These are phyloP conservation scores for Macrophya annulata DNA, from an alignment of 2,888 invertebrate genomes.

Conservation along the genomic window DNA sequence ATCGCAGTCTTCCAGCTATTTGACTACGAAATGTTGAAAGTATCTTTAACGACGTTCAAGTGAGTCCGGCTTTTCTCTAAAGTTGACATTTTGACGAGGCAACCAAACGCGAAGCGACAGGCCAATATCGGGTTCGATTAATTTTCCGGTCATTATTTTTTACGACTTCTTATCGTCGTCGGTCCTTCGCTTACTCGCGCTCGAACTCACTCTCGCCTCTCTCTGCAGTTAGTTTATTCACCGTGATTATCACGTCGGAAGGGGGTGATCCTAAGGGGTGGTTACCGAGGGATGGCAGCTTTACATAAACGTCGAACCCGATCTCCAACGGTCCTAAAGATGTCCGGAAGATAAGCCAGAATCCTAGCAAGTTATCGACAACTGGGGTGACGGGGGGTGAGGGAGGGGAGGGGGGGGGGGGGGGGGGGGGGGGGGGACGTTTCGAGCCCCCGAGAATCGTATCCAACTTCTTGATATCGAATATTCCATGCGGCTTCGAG, in stretches of 20 bases:
- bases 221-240: constrained; percentile 55
- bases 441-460: constrained; percentile 41
- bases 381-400: constrained; percentile 54
- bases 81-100: constrained; percentile 67
- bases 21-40: background rate
- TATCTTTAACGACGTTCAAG: constrained; percentile 13
- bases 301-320: constrained; percentile 75
- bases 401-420: constrained; percentile 28
- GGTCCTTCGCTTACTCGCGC: constrained; percentile 58
- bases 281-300: constrained; percentile 59
- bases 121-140: constrained; percentile 76
- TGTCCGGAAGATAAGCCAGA: constrained; percentile 71
- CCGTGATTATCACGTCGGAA: constrained; percentile 55
- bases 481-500: background rate
- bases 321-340: constrained; percentile 73
- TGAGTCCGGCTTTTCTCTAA: constrained; percentile 34
- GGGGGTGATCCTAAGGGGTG: constrained; percentile 23
- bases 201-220: constrained; percentile 39
- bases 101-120: constrained; percentile 73
- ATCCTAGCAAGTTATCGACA: constrained; percentile 57
- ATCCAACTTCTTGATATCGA: constrained; percentile 27
- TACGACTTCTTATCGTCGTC: constrained; percentile 75
- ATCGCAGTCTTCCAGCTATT: constrained; percentile 24
- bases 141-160: constrained; percentile 79
- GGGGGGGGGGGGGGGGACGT: constrained; percentile 26